Base-by-base conservation (phyloP, 2,888 invertebrate species). In the Ectemnius continuus region DNA sequence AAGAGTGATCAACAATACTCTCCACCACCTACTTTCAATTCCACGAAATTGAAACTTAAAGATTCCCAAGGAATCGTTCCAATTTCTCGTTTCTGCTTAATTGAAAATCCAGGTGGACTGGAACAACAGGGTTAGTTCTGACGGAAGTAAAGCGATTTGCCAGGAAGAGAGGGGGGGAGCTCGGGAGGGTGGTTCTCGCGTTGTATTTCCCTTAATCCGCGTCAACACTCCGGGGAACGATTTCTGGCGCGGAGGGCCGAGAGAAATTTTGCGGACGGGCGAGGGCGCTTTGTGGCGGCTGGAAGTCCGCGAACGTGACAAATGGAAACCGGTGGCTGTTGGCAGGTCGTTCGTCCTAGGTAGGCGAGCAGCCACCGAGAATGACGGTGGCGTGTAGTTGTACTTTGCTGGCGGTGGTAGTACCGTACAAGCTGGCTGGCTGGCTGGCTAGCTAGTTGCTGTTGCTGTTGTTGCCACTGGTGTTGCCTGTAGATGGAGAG, bases 311-410 rank as follows among this genome's bases (percentile, higher is more conserved):
- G 80, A 70, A 83, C 82, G 81, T 83, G 83, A 84, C 83, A 80
- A 82, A 84, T 84, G 83, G 82, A 83, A 83, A 83, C 79, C 75
- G 80, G 80, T 80, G 83, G 82, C 76, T 73, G 82, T 69, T 83
- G 83, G 84, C 84, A 83, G 83, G 71, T 82, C 83, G 80, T 79
- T 75, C 70, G 75, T 79, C 69, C 36, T 36, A 36, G 36, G 73
- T 18, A 67, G 72, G 62, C 74, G 69, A 60, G 59, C 52, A 69
- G 73, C 36, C 36, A 11, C 36, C 36, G 36, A 76, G 73, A 66
- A 77, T 67, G 74, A 81, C 64, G 70, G 65, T 67, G 69, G 73
- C 78, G 74, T 66, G 70, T 76, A 66, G 74, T 72, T 64, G 71
- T 61, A 62, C 60, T 56, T 48, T 65, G 76, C 61, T 71, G 70